Base-by-base conservation (phyloP, 2,113 vertebrate species). In the Ciconia stormi region DNA sequence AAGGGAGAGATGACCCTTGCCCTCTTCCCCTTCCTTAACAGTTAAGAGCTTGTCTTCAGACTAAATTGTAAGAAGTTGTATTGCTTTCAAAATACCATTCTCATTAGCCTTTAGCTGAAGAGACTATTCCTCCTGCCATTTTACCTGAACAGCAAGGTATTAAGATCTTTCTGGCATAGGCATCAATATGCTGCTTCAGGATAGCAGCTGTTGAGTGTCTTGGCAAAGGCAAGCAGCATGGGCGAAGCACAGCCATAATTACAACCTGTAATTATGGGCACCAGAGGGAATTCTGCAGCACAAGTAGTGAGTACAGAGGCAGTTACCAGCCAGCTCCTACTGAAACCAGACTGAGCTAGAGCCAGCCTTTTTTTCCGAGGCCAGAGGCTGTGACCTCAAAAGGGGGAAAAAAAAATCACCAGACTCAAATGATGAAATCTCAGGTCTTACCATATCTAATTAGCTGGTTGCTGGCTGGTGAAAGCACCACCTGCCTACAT, bases 221-320 rank as follows among this genome's bases (percentile, higher is more conserved):
- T 30, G 67, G 38, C 55, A 14, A 3, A 7, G 47, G n/a, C 32
- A 46, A 38, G 5, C 26, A 7, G 32, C 27, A 4, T 4, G 16
- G 26, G 11, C 10, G 27, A n/a, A 36, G 25, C 67, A 6, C 32
- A 7, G 26, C n/a, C 29, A 0, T 20, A 4, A 3, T 14, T 20
- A 16, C 9, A 40, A 0, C 3, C 11, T 26, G 26, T 32, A 32
- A 26, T 6, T 30, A 10, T 1, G 9, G 15, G 22, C 42, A 18
- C 0, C 14, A 29, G 26, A 17, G 5, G 32, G n/a, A 23, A 6
- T 32, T 73, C 27, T 38, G 55, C 30, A 17, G 26, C 3, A 0
- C 8, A 16, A 30, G 38, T 4, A 14, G n/a, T 2, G 34, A 14
- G 58, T 5, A 9, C 25, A 26, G 67, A 13, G 38, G 30, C 58